phyloP scores from a whole-genome alignment of 2,797 vertebrate species.

The Schizopygopsis pylzovi region DNA sequence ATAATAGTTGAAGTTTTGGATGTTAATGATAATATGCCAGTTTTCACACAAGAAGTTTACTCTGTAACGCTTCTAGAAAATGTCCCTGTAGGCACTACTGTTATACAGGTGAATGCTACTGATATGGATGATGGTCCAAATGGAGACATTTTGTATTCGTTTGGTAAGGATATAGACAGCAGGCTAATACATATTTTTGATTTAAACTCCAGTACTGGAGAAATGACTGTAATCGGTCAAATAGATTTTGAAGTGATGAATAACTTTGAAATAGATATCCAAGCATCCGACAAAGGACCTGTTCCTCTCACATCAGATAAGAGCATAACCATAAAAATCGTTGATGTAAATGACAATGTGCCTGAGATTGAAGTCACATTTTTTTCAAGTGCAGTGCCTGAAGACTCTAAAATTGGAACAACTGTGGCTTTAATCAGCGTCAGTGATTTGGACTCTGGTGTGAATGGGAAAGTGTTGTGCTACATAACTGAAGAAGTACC shows the following conservation, averaged over 20 bases:
- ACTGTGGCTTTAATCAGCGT: slow-evolving; percentile 64
- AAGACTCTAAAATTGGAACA: slow-evolving; percentile 63
- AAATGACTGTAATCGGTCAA: slow-evolving; percentile 57
- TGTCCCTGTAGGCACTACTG: slow-evolving; percentile 50
- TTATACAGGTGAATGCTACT: slow-evolving; percentile 60
- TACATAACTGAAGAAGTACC: slow-evolving; percentile 56
- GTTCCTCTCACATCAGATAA: slow-evolving; percentile 53
- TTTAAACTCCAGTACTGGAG: slow-evolving; percentile 59
- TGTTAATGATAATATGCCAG: slow-evolving; percentile 74
- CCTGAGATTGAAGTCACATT: slow-evolving; percentile 74
- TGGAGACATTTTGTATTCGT: slow-evolving; percentile 60
- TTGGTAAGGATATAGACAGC: slow-evolving; percentile 57
- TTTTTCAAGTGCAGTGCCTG: slow-evolving; percentile 66
- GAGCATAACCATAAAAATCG: slow-evolving; percentile 56
- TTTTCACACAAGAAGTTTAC: slow-evolving; percentile 69
- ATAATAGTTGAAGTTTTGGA: slow-evolving; percentile 66
- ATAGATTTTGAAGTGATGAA: slow-evolving; percentile 64
- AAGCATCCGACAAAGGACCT: slow-evolving; percentile 60
- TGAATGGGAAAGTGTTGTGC: slow-evolving; percentile 63
- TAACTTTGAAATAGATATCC: slow-evolving; percentile 61
- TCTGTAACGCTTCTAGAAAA: slow-evolving; percentile 63
- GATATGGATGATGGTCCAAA: slow-evolving; percentile 62
- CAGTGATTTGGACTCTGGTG: slow-evolving; percentile 64
- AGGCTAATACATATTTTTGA: slow-evolving; percentile 56
- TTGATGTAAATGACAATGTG: slow-evolving; percentile 66